phyloP scores from a whole-genome alignment of 1,140 invertebrate genomes.

The Nasonia vitripennis region DNA sequence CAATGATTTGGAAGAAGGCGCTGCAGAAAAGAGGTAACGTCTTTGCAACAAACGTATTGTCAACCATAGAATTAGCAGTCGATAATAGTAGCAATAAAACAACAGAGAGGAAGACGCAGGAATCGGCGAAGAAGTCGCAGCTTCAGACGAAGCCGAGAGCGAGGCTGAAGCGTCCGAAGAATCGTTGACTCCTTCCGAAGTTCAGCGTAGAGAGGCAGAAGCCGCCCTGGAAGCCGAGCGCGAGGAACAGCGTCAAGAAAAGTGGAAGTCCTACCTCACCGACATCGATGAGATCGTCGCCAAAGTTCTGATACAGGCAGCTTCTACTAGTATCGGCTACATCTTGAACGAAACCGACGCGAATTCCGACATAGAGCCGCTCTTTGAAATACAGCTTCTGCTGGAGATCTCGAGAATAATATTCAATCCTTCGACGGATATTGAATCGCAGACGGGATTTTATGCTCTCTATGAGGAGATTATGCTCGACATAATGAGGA shows the following conservation, averaged over 20 bases:
- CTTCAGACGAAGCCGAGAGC: constrained; percentile 43
- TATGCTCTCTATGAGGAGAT: constrained; percentile 77
- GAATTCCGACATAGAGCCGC: constrained; percentile 66
- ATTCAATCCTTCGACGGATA: constrained; percentile 79
- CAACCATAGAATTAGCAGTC: too few relatives aligned
- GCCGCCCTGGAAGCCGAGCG: constrained; percentile 55
- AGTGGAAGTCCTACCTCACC: constrained; percentile 80
- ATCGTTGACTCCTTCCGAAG: constrained; percentile 55
- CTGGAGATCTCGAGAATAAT: constrained; percentile 79
- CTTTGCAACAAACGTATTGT: too few relatives aligned
- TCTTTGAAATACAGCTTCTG: constrained; percentile 80
- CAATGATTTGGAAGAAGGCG: constrained; percentile 13
- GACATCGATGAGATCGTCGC: constrained; percentile 80
- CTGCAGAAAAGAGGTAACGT: background rate
- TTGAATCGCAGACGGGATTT: constrained; percentile 78
- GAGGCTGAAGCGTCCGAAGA: constrained; percentile 49
- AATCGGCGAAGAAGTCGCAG: constrained; percentile 32
- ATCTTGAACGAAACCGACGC: constrained; percentile 73
- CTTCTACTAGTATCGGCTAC: constrained; percentile 71
- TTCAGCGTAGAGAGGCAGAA: constrained; percentile 53
- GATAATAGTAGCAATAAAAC: background rate
- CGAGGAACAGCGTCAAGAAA: constrained; percentile 59
- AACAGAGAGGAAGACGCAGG: constrained; percentile 31
- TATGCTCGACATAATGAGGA: constrained; percentile 79
- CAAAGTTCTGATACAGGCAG: constrained; percentile 76